Percentiles rank a stretch among this genome's conserved stretches.
These are phyloP conservation scores for Sylvia borin DNA, from an alignment of 2,797 vertebrate genomes.

Conservation along the genomic window DNA sequence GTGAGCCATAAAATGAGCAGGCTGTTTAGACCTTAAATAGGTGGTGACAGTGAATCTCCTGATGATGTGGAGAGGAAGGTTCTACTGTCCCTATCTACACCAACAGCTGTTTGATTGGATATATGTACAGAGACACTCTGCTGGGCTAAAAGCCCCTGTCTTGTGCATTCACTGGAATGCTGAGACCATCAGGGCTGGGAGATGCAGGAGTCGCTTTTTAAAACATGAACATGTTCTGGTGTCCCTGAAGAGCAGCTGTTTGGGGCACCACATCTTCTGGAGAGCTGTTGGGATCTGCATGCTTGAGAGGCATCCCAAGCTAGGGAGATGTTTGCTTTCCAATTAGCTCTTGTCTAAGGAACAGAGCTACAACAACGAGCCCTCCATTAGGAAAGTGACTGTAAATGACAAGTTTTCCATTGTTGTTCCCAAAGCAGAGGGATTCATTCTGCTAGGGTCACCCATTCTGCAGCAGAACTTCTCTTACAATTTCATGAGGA, in stretches of 20 bases:
- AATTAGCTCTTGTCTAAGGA: not conserved
- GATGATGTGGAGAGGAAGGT: not conserved
- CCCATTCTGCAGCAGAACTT: not conserved
- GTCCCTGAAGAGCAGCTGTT: not conserved
- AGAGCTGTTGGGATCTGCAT: not conserved
- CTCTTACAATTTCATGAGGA: not conserved
- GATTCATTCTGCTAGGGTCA: not conserved
- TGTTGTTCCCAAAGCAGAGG: not conserved
- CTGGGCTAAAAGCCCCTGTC: not conserved
- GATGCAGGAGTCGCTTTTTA: not conserved
- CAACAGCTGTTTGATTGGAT: not conserved
- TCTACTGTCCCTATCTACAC: not conserved
- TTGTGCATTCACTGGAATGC: not conserved
- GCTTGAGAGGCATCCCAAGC: not conserved
- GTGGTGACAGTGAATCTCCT: not conserved
- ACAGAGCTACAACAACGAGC: not conserved
- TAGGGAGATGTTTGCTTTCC: not conserved
- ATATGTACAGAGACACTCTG: not conserved
- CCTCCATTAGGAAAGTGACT: not conserved
- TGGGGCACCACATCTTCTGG: not conserved
- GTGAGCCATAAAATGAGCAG: not conserved
- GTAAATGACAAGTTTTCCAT: not conserved
- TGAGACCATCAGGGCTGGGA: fast-evolving
- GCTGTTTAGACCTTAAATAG: not conserved
- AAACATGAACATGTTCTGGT: not conserved